Base-by-base conservation (phyloP, 2,888 invertebrate species). In the Ophion ventricosus region DNA sequence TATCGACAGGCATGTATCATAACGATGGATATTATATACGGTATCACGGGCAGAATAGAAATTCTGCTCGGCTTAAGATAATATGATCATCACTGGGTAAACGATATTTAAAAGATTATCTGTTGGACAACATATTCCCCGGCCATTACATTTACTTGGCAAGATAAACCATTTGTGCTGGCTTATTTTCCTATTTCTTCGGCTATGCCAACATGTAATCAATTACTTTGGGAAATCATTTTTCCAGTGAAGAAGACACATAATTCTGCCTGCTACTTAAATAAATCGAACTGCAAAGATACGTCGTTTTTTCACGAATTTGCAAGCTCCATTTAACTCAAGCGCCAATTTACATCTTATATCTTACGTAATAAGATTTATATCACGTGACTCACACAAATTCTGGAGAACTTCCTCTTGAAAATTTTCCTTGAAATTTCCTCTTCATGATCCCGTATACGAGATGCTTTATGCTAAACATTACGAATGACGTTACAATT, bases 91-190 rank as follows among this genome's bases (percentile, higher is more conserved):
- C 35, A 17, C 23, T 61, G 26, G 14, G 26, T 20, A 11, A 57
- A 43, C 56, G 43, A n/a, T 72, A 57, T 49, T 73, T 43, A 40
- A 57, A 56, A 10, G 64, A 26, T 64, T 61, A 25, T 23, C 20
- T 14, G 10, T 61, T 10, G 61, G n/a, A 59, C 57, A 66, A 74
- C 43, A 67, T 35, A 49, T 59, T 66, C 14, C 43, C 26, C 3
- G 73, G 43, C 35, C 1, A 57, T 66, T 64, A n/a, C 29, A 73
- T 49, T 49, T 57, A 59, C 57, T 73, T 57, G 14, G 72, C 25
- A 29, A 73, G 25, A 40, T 26, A 64, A 72, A 40, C 17, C 64
- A 10, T 20, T n/a, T 57, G 20, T 64, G 1, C n/a, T 23, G n/a
- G 17, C 23, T 14, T 40, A 43, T 79, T 25, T 17, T 56, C 35